These are phyloP conservation scores for Alethe diademata DNA, from an alignment of 2,113 vertebrate genomes.

Conservation along the genomic window DNA sequence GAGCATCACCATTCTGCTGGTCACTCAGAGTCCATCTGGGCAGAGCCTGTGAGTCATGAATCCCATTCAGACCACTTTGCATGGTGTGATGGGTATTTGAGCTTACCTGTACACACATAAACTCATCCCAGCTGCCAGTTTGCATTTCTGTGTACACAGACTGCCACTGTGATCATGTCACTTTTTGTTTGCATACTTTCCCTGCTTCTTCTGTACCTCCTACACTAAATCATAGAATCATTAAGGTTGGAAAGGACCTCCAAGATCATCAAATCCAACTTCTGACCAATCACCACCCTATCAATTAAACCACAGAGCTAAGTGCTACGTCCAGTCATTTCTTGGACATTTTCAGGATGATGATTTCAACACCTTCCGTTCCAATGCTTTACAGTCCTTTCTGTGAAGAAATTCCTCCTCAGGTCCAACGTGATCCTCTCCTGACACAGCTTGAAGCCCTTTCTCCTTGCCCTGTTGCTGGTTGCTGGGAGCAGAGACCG, in stretches of 20 bases:
- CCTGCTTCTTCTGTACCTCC: not conserved
- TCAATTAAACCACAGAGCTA: not conserved
- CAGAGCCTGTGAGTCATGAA: not conserved
- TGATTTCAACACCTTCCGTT: not conserved
- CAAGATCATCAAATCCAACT: not conserved
- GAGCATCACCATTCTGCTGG: not conserved
- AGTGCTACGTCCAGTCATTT: not conserved
- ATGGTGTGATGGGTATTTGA: fast-evolving
- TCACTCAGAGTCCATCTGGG: not conserved
- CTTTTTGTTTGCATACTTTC: not conserved
- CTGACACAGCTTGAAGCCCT: not conserved
- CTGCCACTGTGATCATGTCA: not conserved
- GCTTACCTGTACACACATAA: not conserved
- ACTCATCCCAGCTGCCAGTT: not conserved
- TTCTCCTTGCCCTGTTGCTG: not conserved
- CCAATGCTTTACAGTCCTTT: not conserved
- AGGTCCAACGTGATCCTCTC: fast-evolving
- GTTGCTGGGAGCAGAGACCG: not conserved
- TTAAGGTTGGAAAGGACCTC: not conserved
- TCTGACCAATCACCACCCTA: not conserved
- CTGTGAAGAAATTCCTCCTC: not conserved
- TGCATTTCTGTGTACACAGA: not conserved
- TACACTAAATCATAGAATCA: not conserved
- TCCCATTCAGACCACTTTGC: not conserved
- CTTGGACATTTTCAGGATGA: not conserved